Conservation (phyloP, 2,797 vertebrate genomes). For the Pagetopsis macropterus region DNA sequence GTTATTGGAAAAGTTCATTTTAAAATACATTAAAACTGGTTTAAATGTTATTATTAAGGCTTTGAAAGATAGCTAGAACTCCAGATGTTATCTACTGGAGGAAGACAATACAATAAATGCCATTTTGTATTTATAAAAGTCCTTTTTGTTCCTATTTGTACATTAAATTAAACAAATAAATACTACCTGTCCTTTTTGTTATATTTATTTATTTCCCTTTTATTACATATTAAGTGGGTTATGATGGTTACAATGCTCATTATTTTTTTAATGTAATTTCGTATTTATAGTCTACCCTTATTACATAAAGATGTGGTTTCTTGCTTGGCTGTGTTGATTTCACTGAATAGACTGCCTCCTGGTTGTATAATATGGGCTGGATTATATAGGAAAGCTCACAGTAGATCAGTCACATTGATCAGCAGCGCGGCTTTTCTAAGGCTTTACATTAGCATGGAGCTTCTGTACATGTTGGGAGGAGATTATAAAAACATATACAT, state of each 20-base stretch:
- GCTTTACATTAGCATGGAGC: not conserved
- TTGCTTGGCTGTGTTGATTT: not conserved
- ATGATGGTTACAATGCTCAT: not conserved
- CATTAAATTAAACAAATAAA: too few species aligned
- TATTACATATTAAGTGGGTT: not conserved
- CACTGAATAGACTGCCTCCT: not conserved
- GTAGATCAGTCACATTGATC: not conserved
- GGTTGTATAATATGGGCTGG: not conserved
- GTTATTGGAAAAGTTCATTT: too few species aligned
- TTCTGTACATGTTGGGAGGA: not conserved
- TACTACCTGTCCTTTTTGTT: not conserved
- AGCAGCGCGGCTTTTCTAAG: not conserved
- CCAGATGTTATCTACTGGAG: not conserved
- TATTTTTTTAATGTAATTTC: too few species aligned
- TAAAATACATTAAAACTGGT: not conserved
- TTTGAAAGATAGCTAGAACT: not conserved
- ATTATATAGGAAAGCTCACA: not conserved
- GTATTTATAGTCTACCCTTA: too few species aligned
- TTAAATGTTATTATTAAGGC: not conserved
- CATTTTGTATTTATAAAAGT: too few species aligned
- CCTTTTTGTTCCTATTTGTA: not conserved
- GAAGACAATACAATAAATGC: not conserved
- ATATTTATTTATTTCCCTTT: not conserved
- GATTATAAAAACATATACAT: slow-evolving; percentile 1
- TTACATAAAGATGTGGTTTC: not conserved